Evolutionary conservation across 2,888 invertebrate genomes (phyloP).

Genomic region (Leptothorax acervorum): DNA sequence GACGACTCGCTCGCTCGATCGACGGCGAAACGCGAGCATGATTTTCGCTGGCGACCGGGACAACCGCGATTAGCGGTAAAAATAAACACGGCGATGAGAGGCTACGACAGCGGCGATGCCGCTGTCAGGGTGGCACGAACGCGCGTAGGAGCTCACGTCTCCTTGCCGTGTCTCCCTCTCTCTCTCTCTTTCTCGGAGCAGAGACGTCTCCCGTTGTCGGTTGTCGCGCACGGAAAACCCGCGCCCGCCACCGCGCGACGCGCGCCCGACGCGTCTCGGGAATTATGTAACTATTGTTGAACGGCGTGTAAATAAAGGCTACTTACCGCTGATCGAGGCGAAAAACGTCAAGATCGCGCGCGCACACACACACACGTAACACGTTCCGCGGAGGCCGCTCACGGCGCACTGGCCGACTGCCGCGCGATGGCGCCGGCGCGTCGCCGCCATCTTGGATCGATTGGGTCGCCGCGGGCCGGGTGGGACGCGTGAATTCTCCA

Average conservation of each 20-base stretch:
- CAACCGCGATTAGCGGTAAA: slow-evolving; percentile 70
- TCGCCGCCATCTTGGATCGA: slow-evolving; percentile 79
- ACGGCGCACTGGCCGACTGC: slow-evolving; percentile 66
- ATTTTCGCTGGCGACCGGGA: slow-evolving; percentile 55
- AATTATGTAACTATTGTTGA: slow-evolving; percentile 83
- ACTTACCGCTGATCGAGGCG: slow-evolving; percentile 84
- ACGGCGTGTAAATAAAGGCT: slow-evolving; percentile 81
- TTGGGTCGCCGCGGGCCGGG: slow-evolving; percentile 35
- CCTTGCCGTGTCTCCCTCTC: not conserved
- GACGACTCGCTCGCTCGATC: not conserved
- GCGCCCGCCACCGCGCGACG: slow-evolving; percentile 63
- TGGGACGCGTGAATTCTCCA: slow-evolving; percentile 40
- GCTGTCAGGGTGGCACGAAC: slow-evolving; percentile 72
- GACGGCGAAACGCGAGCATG: slow-evolving; percentile 22
- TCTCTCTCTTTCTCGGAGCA: slow-evolving; percentile 51
- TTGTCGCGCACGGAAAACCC: slow-evolving; percentile 44
- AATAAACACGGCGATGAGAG: slow-evolving; percentile 70
- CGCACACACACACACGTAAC: slow-evolving; percentile 77
- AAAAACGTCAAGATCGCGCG: slow-evolving; percentile 83
- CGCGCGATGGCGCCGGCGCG: slow-evolving; percentile 71
- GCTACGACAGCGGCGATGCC: slow-evolving; percentile 65
- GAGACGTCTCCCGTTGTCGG: slow-evolving; percentile 42
- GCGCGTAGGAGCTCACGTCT: slow-evolving; percentile 77
- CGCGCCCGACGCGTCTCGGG: slow-evolving; percentile 60
- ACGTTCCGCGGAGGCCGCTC: slow-evolving; percentile 70